phyloP scores from a whole-genome alignment of 2,113 vertebrate species.

The Pica pica region DNA sequence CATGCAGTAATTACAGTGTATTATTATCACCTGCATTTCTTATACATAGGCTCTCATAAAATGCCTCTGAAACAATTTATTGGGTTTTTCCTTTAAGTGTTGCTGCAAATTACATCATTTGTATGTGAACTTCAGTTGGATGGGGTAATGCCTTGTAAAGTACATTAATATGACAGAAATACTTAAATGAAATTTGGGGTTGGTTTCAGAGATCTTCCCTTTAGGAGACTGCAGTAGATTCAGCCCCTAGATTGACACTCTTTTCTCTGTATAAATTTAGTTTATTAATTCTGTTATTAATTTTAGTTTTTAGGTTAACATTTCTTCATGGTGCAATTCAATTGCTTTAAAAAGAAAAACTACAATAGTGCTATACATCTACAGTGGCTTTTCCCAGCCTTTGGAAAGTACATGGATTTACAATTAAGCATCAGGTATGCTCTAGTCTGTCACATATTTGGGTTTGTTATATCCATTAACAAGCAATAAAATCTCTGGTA shows the following conservation, averaged over 20 bases:
- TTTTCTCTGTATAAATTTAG: neutral
- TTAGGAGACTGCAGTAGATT: neutral
- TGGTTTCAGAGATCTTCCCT: slow-evolving; percentile 15
- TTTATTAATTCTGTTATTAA: neutral
- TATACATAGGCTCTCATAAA: neutral
- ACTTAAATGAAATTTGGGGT: neutral
- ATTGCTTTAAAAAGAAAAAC: slow-evolving; percentile 35
- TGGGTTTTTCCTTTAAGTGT: neutral
- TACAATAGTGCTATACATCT: neutral
- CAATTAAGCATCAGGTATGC: slow-evolving; percentile 12
- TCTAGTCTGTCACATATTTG: neutral
- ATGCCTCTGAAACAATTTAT: neutral
- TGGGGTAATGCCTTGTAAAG: slow-evolving; percentile 9
- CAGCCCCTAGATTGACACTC: neutral
- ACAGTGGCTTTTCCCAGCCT: neutral
- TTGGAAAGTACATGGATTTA: slow-evolving; percentile 34
- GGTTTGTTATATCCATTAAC: slow-evolving; percentile 49
- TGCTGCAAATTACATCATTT: neutral
- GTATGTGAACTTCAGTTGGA: neutral
- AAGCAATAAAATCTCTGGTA: neutral
- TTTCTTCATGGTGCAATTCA: neutral
- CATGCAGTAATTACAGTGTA: neutral
- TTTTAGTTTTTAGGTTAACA: neutral
- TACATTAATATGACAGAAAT: slow-evolving; percentile 13
- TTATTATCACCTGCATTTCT: neutral